Conservation (phyloP, 2,888 invertebrate species). For the Mellilla xanthometata region DNA sequence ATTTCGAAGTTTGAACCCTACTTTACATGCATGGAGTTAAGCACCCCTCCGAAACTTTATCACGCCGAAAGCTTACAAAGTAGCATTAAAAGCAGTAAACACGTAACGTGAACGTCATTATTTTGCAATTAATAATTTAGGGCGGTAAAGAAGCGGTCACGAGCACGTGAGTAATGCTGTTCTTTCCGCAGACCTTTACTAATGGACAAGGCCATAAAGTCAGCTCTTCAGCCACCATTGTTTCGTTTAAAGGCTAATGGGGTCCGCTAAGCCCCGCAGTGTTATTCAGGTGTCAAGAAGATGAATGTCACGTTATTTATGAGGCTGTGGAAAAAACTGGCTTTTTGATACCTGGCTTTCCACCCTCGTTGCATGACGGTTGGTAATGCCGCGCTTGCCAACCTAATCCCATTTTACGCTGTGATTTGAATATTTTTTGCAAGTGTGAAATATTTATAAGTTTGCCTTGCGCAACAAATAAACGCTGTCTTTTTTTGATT, state of each 20-base stretch:
- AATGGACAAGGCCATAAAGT: constrained; percentile 57
- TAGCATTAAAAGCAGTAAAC: constrained; percentile 17
- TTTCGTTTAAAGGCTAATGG: constrained; percentile 75
- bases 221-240: constrained; percentile 53
- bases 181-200: constrained; percentile 49
- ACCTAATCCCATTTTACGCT: constrained; percentile 43
- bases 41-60: constrained; percentile 17
- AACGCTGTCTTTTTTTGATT: background rate
- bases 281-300: constrained; percentile 77
- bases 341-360: constrained; percentile 46
- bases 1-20: constrained; percentile 19
- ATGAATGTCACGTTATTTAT: constrained; percentile 76
- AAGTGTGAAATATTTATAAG: constrained; percentile 35
- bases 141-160: constrained; percentile 19
- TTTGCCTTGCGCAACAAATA: constrained; percentile 9
- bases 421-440: constrained; percentile 42
- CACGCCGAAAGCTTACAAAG: constrained; percentile 21
- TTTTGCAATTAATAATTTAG: constrained; percentile 17
- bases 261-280: constrained; percentile 52
- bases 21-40: constrained; percentile 24
- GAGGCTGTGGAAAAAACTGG: constrained; percentile 55
- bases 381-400: constrained; percentile 40
- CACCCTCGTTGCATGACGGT: constrained; percentile 41
- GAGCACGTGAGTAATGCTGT: constrained; percentile 27
- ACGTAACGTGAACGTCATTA: constrained; percentile 15